Evolutionary conservation across 1,140 invertebrate genomes (phyloP), one percentile per base, ranked within the genome.

Genomic region (Cephus cinctus): DNA sequence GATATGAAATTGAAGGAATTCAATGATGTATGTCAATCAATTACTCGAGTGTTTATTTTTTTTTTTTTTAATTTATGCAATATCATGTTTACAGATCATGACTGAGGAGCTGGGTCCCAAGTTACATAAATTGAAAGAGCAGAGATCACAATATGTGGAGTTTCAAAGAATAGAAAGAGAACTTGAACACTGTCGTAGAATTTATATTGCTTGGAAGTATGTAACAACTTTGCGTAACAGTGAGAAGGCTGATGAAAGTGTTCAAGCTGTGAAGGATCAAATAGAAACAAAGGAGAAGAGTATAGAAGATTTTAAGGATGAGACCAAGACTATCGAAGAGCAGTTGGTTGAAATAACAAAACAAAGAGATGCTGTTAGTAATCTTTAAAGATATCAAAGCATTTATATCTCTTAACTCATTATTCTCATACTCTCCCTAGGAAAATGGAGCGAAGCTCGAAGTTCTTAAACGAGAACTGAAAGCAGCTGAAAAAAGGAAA

Each of bases 1-100:
- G 92, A 99, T 76, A 83, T 82, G 3, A 96, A 94, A 76, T 76
- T 99, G 0, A 79, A 83, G 25, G 90, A 96, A 75, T 90, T 98
- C 16, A 86, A 92, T 70, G 78, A 81, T 60, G 90, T 95, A 81
- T 73, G 79, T 67, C 50, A 43, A n/a, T 27, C 30, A 46, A 43
- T 11, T 43, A 41, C 39, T 39, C 15, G 21, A 54, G 12, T 45
- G 8, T 15, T 16, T 36, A 19, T n/a, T 53, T 16, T 45, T 15
- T 44, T 47, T 8, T 22, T 30, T 2, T 22, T 15, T 47, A 23
- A 52, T 15, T 47, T 41, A 43, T 40, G 25, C 30, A 11, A 5
- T 59, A 38, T 34, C 30, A 36, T 42, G 42, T 30, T 52, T 67
- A 40, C 57, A 94, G 88, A 83, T 96, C 45, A 77, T 96, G 4